These are phyloP conservation scores for Poeciliopsis turneri DNA, from an alignment of 2,797 vertebrate genomes.

Conservation along the genomic window DNA sequence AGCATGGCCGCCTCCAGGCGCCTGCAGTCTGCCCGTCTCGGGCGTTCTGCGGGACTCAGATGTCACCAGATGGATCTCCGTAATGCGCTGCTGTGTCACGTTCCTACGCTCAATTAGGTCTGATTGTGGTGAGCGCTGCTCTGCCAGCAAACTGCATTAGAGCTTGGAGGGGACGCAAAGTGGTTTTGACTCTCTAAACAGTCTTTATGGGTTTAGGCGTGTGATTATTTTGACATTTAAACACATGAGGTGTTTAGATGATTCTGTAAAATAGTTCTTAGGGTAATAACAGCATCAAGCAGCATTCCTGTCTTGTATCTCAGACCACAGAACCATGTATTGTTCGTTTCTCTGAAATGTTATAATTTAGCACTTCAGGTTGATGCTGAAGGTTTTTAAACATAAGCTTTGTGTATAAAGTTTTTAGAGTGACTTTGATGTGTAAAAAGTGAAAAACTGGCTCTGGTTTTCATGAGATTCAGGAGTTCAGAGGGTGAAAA, in stretches of 20 bases:
- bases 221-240: constrained; percentile 33
- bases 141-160: constrained; percentile 48
- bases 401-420: not conserved
- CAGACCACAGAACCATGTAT: not conserved
- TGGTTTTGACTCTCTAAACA: constrained; percentile 48
- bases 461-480: not conserved
- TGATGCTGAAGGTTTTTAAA: not conserved
- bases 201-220: constrained; percentile 24
- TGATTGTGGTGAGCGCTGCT: constrained; percentile 57
- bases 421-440: not conserved
- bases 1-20: constrained; percentile 13
- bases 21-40: constrained; percentile 41
- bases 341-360: not conserved
- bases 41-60: constrained; percentile 40
- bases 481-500: not conserved
- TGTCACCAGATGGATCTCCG: constrained; percentile 48
- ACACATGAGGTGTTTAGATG: constrained; percentile 4
- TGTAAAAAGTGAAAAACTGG: not conserved
- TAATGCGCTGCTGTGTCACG: constrained; percentile 47
- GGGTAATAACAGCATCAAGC: constrained; percentile 5
- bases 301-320: constrained; percentile 13
- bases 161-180: constrained; percentile 31
- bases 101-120: constrained; percentile 65
- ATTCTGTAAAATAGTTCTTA: constrained; percentile 6
- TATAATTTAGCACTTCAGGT: not conserved